Base-by-base conservation (phyloP, 2,113 vertebrate genomes). In the Hirundichthys speculiger region DNA sequence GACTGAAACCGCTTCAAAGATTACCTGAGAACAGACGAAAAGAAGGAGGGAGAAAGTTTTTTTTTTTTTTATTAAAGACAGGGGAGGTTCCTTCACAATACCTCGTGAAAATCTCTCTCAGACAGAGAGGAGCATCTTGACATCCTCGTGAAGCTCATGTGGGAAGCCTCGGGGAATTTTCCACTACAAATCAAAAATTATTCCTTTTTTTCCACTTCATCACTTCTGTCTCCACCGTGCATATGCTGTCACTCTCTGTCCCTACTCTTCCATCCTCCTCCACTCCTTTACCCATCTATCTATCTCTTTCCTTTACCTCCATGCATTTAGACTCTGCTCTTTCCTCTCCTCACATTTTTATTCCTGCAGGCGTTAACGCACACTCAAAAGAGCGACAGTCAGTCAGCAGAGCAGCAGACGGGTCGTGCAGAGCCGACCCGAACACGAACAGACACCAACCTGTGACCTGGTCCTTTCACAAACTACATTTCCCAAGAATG, bases 1-100 rank as follows among this genome's bases (percentile, higher is more conserved):
- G 86, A 98, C 75, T 18, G 96, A 97, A 58, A 98, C 94, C 0
- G 97, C 95, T 66, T 99, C 97, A 82, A 99, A 96, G 87, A 98
- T 99, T 65, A 99, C 96, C 97, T 99, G 77, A 42, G n/a, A 57
- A 27, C 15, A 18, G 39, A 18, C 38, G 53, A 30, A 39, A 21
- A 48, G 34, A 22, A 12, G 53, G 16, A 45, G 42, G 15, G 10
- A 46, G 39, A 14, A 34, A 20, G 15, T 19, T 11, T n/a, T n/a
- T n/a, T n/a, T n/a, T n/a, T n/a, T n/a, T n/a, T n/a, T n/a, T n/a
- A n/a, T n/a, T n/a, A n/a, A 59, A 13, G 13, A 13, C 18, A 57
- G 46, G 38, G 50, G 19, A 45, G 15, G 40, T 20, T 20, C 30
- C 48, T 50, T 38, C 27, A 30, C 30, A 10, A 10, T 7, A 34